Base-by-base conservation (phyloP, 2,113 vertebrate genomes). In the Myodes glareolus region DNA sequence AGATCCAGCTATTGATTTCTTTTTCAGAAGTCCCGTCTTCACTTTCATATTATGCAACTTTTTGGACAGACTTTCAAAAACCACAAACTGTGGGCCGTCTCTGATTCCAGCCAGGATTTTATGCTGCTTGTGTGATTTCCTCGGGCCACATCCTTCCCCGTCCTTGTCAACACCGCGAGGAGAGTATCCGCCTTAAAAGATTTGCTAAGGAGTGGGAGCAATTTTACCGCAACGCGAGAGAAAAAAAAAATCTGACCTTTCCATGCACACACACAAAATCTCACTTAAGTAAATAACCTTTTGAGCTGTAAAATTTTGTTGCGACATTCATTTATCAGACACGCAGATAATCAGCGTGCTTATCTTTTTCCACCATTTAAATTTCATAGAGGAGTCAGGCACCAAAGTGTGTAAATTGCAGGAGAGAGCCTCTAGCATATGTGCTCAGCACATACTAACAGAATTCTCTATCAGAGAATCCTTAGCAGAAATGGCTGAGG, bases 271-370 rank as follows among this genome's bases (percentile, higher is more conserved):
- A 98, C 13, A 29, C 45, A 73, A 97, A 97, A 99, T 98, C 98
- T 98, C 99, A 99, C 99, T 99, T 99, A 99, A 99, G 98, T 99
- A 99, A 99, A 99, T 99, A 99, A 98, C 98, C 97, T 99, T 98
- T 98, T 99, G 98, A 98, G 98, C 98, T 98, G 98, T 98, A 98
- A 99, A 98, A 98, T 98, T 98, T 98, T 96, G 98, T 63, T 98
- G 98, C 98, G 92, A 96, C 98, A 98, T 98, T 98, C 97, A 98
- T 98, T 98, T 98, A 98, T 98, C 98, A 98, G 98, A 97, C 97
- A 91, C 96, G 88, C 16, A 98, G 98, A 99, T 98, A 98, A 98
- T 98, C 97, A 95, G 94, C 0, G 0, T 97, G 97, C 98, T 98
- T 98, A 98, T 98, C 97, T 98, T 97, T 96, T 96, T 97, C 97